Evolutionary conservation across 2,113 vertebrate genomes (phyloP).

Genomic region (Ochotona curzoniae): DNA sequence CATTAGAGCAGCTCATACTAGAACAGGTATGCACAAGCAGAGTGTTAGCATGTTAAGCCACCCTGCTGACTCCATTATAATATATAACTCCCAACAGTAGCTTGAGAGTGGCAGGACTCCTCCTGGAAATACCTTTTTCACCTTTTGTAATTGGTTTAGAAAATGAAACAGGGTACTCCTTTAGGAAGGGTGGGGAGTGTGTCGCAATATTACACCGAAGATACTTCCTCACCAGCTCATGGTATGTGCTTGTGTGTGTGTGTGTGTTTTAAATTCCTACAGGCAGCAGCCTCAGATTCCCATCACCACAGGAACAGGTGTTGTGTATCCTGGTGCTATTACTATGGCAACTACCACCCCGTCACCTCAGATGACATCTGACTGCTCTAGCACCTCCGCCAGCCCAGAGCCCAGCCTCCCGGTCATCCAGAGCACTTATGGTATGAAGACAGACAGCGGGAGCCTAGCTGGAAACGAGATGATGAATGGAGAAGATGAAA

Average conservation of each 20-base stretch:
- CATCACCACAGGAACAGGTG: slow-evolving; percentile 95
- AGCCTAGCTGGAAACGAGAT: slow-evolving; percentile 90
- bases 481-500: slow-evolving; percentile 96
- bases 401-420: slow-evolving; percentile 98
- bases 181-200: not conserved
- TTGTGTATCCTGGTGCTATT: slow-evolving; percentile 98
- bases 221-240: slow-evolving; percentile 6
- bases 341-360: slow-evolving; percentile 97
- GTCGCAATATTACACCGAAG: not conserved
- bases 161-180: not conserved
- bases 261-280: slow-evolving; percentile 69
- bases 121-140: not conserved
- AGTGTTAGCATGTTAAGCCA: no score
- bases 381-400: slow-evolving; percentile 98
- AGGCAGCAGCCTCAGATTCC: slow-evolving; percentile 98
- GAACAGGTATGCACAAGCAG: no score
- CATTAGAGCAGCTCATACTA: no score
- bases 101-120: not conserved
- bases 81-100: not conserved
- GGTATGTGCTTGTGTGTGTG: not conserved
- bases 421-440: slow-evolving; percentile 98
- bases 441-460: slow-evolving; percentile 95
- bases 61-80: no score
- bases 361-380: slow-evolving; percentile 99
- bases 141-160: not conserved